These are phyloP conservation scores for Mionectes macconnelli DNA, from an alignment of 2,113 vertebrate species.

Conservation along the genomic window DNA sequence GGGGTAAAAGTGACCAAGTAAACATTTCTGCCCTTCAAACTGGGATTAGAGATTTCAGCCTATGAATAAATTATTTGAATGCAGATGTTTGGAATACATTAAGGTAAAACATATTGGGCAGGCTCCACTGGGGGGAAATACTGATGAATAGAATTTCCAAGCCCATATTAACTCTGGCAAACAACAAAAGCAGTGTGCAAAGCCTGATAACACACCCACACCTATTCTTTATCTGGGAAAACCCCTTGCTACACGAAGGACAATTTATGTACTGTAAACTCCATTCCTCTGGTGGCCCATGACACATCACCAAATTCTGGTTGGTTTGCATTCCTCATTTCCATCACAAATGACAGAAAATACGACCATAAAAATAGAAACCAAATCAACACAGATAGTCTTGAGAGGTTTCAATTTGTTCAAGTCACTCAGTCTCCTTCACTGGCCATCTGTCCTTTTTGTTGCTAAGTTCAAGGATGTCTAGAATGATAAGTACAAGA, in stretches of 20 bases:
- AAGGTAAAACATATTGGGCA: conserved; percentile 61
- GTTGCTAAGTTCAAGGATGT: neutral
- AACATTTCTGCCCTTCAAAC: conserved; percentile 60
- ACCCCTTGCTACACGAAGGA: neutral
- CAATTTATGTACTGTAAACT: conserved; percentile 13
- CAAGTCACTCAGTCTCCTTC: neutral
- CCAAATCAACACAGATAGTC: neutral
- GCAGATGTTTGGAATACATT: conserved; percentile 79
- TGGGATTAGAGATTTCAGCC: conserved; percentile 68
- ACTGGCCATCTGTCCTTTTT: conserved; percentile 37
- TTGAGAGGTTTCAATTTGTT: conserved; percentile 23
- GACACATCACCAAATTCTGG: neutral
- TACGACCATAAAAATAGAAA: neutral
- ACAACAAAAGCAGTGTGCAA: conserved; percentile 66
- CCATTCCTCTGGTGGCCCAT: neutral
- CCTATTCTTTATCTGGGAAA: conserved; percentile 12
- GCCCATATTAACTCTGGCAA: conserved; percentile 71
- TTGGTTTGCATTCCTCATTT: neutral
- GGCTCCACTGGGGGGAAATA: conserved; percentile 53
- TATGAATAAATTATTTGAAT: conserved; percentile 78
- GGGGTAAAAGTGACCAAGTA: conserved; percentile 52
- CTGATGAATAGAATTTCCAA: conserved; percentile 74
- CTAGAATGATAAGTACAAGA: neutral
- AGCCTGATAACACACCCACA: conserved; percentile 47
- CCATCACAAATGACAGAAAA: neutral